Conservation (phyloP, 2,113 vertebrate species). For the Mohoua ochrocephala region DNA sequence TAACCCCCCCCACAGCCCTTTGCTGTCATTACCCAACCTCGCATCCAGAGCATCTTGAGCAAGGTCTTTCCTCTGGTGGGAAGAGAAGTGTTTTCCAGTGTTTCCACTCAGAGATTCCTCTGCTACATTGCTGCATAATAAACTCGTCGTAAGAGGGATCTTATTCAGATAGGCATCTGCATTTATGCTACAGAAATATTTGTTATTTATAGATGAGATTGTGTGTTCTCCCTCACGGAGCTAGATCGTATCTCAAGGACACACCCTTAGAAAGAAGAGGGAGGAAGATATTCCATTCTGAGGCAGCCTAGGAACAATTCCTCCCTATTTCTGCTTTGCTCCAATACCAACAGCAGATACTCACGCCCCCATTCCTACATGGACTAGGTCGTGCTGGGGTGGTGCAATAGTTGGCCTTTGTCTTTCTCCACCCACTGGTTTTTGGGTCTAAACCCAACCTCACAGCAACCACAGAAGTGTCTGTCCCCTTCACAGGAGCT, state of each 20-base stretch:
- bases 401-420: neutral
- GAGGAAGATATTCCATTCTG: neutral
- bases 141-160: neutral
- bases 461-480: neutral
- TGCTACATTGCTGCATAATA: neutral
- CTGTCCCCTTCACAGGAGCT: neutral
- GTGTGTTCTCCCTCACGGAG: neutral
- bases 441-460: neutral
- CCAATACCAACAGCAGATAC: neutral
- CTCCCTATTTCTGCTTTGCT: neutral
- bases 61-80: neutral
- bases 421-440: neutral
- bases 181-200: neutral
- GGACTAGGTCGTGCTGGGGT: neutral
- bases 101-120: neutral
- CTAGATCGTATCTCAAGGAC: neutral
- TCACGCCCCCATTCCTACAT: fast-evolving
- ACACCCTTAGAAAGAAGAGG: neutral
- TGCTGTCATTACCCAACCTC: neutral
- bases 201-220: neutral
- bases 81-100: neutral
- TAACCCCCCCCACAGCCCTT: neutral
- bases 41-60: neutral
- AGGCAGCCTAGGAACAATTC: neutral
- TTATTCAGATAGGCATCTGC: neutral